phyloP scores from a whole-genome alignment of 2,113 vertebrate genomes.

The Alligator sinensis region DNA sequence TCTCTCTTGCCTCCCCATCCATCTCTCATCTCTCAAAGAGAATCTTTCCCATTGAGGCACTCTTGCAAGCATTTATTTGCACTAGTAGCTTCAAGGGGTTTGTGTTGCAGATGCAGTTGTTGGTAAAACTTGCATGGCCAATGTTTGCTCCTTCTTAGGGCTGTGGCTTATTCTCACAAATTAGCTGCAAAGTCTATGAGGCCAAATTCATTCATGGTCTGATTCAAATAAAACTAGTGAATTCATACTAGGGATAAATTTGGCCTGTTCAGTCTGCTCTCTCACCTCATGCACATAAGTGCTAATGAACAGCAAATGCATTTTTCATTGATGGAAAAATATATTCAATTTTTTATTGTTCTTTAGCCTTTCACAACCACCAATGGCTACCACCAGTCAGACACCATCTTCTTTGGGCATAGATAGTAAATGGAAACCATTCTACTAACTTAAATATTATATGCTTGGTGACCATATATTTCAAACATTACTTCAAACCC shows the following conservation, averaged over 20 bases:
- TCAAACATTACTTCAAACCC: background rate
- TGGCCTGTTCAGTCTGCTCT: background rate
- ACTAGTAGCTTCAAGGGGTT: background rate
- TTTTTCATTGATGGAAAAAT: background rate
- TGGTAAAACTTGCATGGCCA: background rate
- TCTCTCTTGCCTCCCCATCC: too few relatives aligned
- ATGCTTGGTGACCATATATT: background rate
- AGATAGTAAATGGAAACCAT: background rate
- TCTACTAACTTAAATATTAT: background rate
- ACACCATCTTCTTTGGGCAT: background rate
- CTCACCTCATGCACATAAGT: background rate
- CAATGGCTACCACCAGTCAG: background rate
- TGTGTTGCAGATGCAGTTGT: background rate
- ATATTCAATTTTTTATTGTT: background rate
- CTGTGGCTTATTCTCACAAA: background rate
- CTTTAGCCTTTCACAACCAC: background rate
- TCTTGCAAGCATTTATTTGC: background rate
- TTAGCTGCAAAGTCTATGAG: background rate
- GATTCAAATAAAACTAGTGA: background rate
- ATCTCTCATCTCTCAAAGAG: background rate
- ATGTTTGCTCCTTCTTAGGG: background rate
- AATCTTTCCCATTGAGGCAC: accelerated
- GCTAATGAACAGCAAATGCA: background rate
- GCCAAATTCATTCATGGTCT: background rate
- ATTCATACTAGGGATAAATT: background rate